Percentiles rank a stretch among this genome's conserved stretches.
These are phyloP conservation scores for Zosterops japonicus DNA, from an alignment of 2,113 vertebrate species.

Conservation along the genomic window DNA sequence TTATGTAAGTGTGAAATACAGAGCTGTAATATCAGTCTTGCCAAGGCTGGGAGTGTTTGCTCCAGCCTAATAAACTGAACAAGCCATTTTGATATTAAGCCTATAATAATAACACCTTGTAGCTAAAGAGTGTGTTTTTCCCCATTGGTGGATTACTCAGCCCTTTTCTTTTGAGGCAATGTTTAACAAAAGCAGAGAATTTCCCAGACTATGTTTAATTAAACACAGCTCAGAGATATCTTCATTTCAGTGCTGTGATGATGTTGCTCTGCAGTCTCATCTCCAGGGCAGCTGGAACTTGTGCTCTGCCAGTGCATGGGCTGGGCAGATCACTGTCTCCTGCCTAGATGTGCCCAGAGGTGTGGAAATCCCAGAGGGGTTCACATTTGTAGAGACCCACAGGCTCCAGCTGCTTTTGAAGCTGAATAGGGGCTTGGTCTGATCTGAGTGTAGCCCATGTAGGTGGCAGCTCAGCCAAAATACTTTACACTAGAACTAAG, in stretches of 20 bases:
- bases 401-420: background rate
- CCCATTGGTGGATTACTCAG: slow-evolving; percentile 28
- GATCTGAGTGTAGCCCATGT: background rate
- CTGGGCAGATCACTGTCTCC: background rate
- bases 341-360: background rate
- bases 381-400: rapidly evolving
- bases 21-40: background rate
- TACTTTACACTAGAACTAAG: background rate
- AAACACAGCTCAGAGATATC: background rate
- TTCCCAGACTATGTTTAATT: slow-evolving; percentile 45
- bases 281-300: background rate
- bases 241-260: background rate
- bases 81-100: slow-evolving; percentile 44
- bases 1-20: background rate
- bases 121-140: slow-evolving; percentile 14
- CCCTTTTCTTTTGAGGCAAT: slow-evolving; percentile 25
- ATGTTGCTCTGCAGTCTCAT: background rate
- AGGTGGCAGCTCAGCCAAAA: background rate
- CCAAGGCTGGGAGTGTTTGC: background rate
- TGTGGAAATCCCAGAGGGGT: background rate
- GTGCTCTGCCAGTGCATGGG: background rate
- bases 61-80: background rate
- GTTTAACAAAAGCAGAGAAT: slow-evolving; percentile 46
- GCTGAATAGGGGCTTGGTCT: background rate
- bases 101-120: slow-evolving; percentile 53